phyloP scores from a whole-genome alignment of 2,797 vertebrate genomes.

The Cyclopterus lumpus region DNA sequence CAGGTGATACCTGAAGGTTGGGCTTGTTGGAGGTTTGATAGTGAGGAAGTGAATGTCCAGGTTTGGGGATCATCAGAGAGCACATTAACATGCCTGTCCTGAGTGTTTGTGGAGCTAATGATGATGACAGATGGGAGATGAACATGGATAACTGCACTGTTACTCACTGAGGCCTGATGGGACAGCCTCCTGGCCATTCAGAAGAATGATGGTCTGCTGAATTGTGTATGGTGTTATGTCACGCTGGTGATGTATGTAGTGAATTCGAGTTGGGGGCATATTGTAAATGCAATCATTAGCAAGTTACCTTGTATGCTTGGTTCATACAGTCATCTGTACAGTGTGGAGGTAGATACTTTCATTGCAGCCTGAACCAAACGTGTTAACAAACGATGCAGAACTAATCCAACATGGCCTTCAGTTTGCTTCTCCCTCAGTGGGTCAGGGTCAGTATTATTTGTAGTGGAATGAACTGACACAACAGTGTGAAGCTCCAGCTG shows the following conservation, averaged over 20 bases:
- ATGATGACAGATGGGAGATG: conserved; percentile 38
- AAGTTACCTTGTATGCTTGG: not conserved
- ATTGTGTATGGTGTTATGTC: conserved; percentile 14
- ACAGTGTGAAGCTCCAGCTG: conserved; percentile 6
- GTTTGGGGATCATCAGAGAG: conserved; percentile 4
- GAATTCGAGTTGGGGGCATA: conserved; percentile 9
- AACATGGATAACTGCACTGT: conserved; percentile 28
- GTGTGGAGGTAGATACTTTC: not conserved
- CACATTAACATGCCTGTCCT: conserved; percentile 4
- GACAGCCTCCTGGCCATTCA: conserved; percentile 17
- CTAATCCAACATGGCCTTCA: not conserved
- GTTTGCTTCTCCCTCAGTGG: not conserved
- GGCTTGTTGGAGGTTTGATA: not conserved
- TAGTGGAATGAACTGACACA: not conserved
- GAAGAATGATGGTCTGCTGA: conserved; percentile 30
- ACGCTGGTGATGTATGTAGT: conserved; percentile 17
- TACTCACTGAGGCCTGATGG: conserved; percentile 3
- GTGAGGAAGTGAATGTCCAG: not conserved
- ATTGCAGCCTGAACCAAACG: not conserved
- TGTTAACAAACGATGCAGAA: not conserved
- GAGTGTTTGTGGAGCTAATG: conserved; percentile 20
- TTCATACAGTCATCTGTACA: conserved; percentile 2
- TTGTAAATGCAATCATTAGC: conserved; percentile 1
- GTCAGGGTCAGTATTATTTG: not conserved
- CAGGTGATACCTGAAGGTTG: not conserved